These are phyloP conservation scores for Dromiciops gliroides DNA, from an alignment of 2,113 vertebrate species.

Conservation along the genomic window DNA sequence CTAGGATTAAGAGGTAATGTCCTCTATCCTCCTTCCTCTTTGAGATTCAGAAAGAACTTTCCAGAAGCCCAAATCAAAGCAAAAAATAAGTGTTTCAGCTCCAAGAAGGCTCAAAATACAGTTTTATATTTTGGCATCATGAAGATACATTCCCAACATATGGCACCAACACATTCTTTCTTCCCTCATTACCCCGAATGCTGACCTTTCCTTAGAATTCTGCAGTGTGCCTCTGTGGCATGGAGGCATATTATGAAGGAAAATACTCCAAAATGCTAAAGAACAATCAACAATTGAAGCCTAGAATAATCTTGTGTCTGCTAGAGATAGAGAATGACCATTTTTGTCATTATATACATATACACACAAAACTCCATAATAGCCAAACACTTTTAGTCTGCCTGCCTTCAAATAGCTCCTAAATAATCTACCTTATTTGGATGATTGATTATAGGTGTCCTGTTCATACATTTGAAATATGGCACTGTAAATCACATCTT, in stretches of 20 bases:
- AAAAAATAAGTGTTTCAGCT: not conserved
- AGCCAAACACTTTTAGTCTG: constrained; percentile 30
- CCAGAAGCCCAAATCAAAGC: not conserved
- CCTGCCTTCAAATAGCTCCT: constrained; percentile 53
- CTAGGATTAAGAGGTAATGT: not conserved
- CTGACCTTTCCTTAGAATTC: constrained; percentile 9
- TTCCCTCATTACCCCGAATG: not conserved
- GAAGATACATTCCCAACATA: not conserved
- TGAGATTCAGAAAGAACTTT: not conserved
- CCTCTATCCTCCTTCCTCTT: not conserved
- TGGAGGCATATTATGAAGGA: not conserved
- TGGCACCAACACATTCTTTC: not conserved
- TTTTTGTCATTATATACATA: constrained; percentile 11
- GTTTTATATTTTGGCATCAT: not conserved
- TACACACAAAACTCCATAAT: constrained; percentile 37
- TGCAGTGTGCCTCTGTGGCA: constrained; percentile 13
- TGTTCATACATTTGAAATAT: constrained; percentile 51
- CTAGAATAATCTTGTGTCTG: not conserved
- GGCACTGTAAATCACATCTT: constrained; percentile 76
- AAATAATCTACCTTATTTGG: constrained; percentile 63
- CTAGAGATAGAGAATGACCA: not conserved
- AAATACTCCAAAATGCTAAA: constrained; percentile 7
- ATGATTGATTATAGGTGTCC: constrained; percentile 69
- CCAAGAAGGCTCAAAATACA: not conserved
- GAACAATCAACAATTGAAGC: not conserved